Conservation (phyloP, 2,797 vertebrate genomes). For the Xenopus petersii region DNA sequence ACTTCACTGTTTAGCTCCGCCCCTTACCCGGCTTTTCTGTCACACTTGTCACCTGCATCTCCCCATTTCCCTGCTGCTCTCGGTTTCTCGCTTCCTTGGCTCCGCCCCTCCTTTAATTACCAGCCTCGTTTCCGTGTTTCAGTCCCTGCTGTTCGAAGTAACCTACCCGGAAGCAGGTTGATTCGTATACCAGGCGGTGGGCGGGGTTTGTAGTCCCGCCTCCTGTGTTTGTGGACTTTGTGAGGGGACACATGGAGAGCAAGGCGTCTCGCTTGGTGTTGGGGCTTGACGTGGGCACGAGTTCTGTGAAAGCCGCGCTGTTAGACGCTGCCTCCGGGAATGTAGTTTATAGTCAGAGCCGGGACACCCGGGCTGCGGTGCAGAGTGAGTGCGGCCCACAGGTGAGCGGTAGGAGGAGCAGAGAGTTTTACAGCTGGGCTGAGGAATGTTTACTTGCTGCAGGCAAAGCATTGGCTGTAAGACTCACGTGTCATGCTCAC, state of each 20-base stretch:
- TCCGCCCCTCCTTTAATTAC: background rate
- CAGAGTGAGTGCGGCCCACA: slow-evolving; percentile 55
- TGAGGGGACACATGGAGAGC: background rate
- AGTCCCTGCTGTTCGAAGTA: no score
- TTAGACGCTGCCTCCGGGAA: slow-evolving; percentile 61
- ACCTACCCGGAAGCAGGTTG: background rate
- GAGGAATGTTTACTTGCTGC: no score
- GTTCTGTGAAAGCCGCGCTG: slow-evolving; percentile 82
- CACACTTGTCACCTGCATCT: background rate
- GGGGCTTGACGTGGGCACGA: slow-evolving; percentile 91
- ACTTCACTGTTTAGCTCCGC: no score
- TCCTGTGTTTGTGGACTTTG: background rate
- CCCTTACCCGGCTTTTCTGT: background rate
- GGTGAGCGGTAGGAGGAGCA: slow-evolving; percentile 61
- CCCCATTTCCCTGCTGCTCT: no score
- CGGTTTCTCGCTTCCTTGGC: no score
- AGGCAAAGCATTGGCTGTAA: no score
- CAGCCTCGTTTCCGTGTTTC: no score
- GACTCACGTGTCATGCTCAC: no score
- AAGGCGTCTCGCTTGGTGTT: slow-evolving; percentile 54
- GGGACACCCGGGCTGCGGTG: slow-evolving; percentile 63
- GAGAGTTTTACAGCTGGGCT: no score
- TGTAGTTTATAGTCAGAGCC: slow-evolving; percentile 57
- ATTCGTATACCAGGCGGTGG: background rate
- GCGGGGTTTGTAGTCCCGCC: background rate